phyloP scores from a whole-genome alignment of 1,140 invertebrate genomes.

The Vollenhovia emeryi region DNA sequence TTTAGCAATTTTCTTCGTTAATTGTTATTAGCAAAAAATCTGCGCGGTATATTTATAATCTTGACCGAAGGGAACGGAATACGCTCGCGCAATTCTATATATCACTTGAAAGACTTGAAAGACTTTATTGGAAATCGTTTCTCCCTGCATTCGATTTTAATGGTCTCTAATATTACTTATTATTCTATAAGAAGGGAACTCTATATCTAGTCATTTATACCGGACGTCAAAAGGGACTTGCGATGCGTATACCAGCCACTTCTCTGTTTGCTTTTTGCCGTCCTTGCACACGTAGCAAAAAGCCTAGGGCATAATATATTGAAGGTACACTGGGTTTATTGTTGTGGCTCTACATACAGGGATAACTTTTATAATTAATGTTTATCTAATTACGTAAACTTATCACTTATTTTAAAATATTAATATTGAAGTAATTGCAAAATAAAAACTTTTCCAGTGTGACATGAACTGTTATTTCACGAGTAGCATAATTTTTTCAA shows the following conservation, averaged over 20 bases:
- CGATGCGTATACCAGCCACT: background rate
- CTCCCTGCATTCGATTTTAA: background rate
- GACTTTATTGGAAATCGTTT: background rate
- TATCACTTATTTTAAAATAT: background rate
- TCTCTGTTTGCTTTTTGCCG: conserved; percentile 17
- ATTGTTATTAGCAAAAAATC: conserved; percentile 9
- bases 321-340: background rate
- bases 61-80: background rate
- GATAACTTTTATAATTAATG: conserved; percentile 23
- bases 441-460: background rate
- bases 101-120: background rate
- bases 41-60: conserved; percentile 1
- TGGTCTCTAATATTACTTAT: background rate
- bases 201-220: conserved; percentile 2
- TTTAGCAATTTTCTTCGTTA: conserved; percentile 18
- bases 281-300: conserved; percentile 32
- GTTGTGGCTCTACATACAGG: conserved; percentile 10
- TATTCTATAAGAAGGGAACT: conserved; percentile 6
- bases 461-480: background rate
- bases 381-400: conserved; percentile 24
- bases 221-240: background rate
- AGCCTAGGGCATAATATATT: background rate
- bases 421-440: background rate
- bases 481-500: background rate
- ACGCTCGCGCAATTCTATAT: background rate